Percentiles rank a stretch among this genome's conserved stretches.
Conservation (phyloP, 2,113 vertebrate genomes). For the Paramormyrops kingsleyae region DNA sequence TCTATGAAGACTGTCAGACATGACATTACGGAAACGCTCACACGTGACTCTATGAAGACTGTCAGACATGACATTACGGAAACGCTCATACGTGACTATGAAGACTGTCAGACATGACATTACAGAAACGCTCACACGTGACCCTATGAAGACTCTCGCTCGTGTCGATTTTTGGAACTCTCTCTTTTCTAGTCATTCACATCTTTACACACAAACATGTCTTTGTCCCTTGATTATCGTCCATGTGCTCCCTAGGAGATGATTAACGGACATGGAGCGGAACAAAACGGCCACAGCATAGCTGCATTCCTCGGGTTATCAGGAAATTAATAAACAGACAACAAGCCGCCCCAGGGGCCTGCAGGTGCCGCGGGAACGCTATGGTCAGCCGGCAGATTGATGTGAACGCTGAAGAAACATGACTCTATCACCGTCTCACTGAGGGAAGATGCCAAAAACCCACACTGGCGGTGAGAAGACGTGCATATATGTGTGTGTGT, state of each 20-base stretch:
- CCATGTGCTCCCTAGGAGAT: neutral
- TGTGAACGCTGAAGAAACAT: neutral
- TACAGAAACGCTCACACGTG: too few species aligned
- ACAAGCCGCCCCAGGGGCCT: too few species aligned
- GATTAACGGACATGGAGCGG: neutral
- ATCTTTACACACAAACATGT: neutral
- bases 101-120: neutral
- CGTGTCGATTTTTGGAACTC: neutral
- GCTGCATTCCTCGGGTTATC: neutral
- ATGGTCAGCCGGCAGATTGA: neutral
- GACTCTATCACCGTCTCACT: neutral
- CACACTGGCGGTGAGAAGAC: neutral
- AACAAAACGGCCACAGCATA: neutral
- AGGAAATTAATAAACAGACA: neutral
- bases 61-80: neutral
- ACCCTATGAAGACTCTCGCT: neutral
- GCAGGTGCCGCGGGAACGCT: neutral
- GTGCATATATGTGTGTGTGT: constrained; percentile 2
- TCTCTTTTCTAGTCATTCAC: neutral
- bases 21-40: too few species aligned
- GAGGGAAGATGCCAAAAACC: neutral
- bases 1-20: neutral
- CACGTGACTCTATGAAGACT: neutral
- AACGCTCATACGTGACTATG: too few species aligned
- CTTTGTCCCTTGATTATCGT: neutral